Base-by-base conservation (phyloP, 2,113 vertebrate genomes). In the Petaurus breviceps region DNA sequence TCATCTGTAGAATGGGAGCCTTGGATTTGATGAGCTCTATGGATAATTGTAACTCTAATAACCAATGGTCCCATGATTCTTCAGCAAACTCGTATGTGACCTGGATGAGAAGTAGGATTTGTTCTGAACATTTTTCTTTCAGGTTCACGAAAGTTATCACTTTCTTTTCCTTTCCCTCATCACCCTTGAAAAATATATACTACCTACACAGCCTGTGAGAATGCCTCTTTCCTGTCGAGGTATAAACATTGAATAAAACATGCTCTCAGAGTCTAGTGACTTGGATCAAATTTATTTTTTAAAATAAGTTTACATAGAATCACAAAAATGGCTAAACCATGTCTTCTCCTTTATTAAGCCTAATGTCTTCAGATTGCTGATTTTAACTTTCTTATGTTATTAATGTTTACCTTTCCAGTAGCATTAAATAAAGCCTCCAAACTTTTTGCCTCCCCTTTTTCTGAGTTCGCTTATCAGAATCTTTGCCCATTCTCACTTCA, bases 61-160 rank as follows among this genome's bases (percentile, higher is more conserved):
- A 84, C 19, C 19, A 46, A 3, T 92, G 96, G 46, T 91, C 91
- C 46, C 68, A 23, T 43, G n/a, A 84, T 84, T 84, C 68, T 43
- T 94, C 24, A 96, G 68, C 23, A 89, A 92, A 93, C 47, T 96
- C 84, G 47, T 14, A 89, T 92, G 46, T 91, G 52, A 93, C 94
- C n/a, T 22, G 89, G 43, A 91, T 55, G 49, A 95, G 49, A 84
- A 95, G 23, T 89, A 91, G 93, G 11, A 91, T 91, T 6, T 54
- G 84, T 93, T 95, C 77, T 94, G 93, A 24, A 89, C 3, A 7
- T 94, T 96, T 95, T 77, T 91, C 23, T 89, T 61, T 91, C 68
- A 95, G 52, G 3, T 93, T 96, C 91, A 96, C 90, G 93, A 91
- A 93, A 84, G 8, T 95, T 95, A 52, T 55, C 49, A 51, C 46